phyloP scores from a whole-genome alignment of 2,888 invertebrate species.

The Falcaria lacertinaria region DNA sequence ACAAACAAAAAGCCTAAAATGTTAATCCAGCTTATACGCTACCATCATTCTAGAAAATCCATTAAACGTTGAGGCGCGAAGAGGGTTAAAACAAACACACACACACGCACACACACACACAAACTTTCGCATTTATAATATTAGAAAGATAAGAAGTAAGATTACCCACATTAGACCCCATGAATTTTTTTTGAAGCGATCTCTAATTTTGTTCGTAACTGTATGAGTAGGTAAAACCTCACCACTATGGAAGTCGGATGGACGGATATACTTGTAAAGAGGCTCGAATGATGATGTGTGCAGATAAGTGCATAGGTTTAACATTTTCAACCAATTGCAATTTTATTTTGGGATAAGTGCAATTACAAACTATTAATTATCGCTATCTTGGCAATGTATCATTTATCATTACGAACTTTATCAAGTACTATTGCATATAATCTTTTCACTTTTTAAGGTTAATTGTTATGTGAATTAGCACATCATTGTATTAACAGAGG shows the following conservation, averaged over 20 bases:
- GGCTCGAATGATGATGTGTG: background rate
- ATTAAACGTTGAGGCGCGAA: too few relatives aligned
- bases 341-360: background rate
- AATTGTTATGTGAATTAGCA: background rate
- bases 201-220: too few relatives aligned
- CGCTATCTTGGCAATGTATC: background rate
- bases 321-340: background rate
- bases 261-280: background rate
- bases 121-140: too few relatives aligned
- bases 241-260: conserved; percentile 19
- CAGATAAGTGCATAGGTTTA: background rate
- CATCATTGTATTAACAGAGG: background rate
- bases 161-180: too few relatives aligned
- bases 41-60: too few relatives aligned
- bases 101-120: too few relatives aligned
- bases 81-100: too few relatives aligned
- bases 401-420: background rate
- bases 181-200: too few relatives aligned
- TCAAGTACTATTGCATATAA: background rate
- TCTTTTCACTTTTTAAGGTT: background rate
- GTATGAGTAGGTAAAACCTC: too few relatives aligned
- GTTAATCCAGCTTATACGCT: too few relatives aligned
- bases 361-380: background rate
- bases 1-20: too few relatives aligned
- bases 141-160: too few relatives aligned